Conservation (phyloP, 2,113 vertebrate genomes). For the Aegithalos caudatus region DNA sequence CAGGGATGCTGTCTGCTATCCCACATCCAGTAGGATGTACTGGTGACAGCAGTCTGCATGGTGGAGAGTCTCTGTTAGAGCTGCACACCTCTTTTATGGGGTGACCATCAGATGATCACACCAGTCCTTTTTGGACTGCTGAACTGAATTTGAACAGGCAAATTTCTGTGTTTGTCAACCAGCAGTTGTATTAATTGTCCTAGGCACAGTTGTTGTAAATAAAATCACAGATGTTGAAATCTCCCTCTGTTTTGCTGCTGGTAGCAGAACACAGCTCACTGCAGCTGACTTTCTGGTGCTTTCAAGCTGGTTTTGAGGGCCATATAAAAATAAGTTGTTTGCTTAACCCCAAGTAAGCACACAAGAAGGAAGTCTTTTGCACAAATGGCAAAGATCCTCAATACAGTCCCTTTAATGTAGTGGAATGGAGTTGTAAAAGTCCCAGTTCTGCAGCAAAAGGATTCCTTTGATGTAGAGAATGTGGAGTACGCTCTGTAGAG, state of each 20-base stretch:
- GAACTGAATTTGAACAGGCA: neutral
- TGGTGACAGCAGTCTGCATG: neutral
- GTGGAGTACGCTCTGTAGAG: neutral
- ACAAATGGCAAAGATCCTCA: neutral
- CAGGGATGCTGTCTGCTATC: neutral
- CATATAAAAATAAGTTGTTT: slow-evolving; percentile 36
- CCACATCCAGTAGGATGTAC: neutral
- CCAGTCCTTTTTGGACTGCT: neutral
- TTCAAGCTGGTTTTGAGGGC: slow-evolving; percentile 21
- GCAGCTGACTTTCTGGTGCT: slow-evolving; percentile 24
- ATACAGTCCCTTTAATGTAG: slow-evolving; percentile 13
- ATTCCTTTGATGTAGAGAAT: slow-evolving; percentile 34
- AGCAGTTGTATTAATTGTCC: neutral
- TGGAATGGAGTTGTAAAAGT: slow-evolving; percentile 17
- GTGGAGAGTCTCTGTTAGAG: neutral
- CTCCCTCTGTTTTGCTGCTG: slow-evolving; percentile 1
- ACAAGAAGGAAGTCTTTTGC: slow-evolving; percentile 1
- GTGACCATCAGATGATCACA: neutral
- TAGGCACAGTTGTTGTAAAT: neutral
- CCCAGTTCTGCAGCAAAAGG: neutral
- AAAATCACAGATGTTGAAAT: slow-evolving; percentile 13
- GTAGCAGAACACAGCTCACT: neutral
- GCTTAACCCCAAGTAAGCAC: slow-evolving; percentile 17
- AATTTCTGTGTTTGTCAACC: neutral
- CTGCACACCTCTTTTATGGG: neutral